Percentiles rank a stretch among this genome's conserved stretches.
These are phyloP conservation scores for Tolypeutes matacus DNA, from an alignment of 2,797 vertebrate species.

Conservation along the genomic window DNA sequence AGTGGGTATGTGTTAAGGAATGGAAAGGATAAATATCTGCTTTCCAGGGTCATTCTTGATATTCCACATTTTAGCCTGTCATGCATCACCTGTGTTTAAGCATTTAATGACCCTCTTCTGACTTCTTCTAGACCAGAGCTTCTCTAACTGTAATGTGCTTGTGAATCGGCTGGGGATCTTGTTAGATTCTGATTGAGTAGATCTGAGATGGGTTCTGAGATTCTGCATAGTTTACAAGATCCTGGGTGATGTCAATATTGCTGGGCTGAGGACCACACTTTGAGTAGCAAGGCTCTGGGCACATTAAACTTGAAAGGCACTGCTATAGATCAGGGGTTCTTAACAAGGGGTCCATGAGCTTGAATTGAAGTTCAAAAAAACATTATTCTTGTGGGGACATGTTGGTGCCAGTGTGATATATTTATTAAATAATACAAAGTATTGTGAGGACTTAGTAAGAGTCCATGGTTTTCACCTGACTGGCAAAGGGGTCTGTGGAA, in stretches of 20 bases:
- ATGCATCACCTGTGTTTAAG: background rate
- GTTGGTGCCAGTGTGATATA: too few species aligned
- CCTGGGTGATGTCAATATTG: background rate
- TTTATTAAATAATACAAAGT: too few species aligned
- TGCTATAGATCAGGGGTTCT: too few species aligned
- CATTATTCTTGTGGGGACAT: too few species aligned
- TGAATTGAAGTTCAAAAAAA: too few species aligned
- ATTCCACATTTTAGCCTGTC: background rate
- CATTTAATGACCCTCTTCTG: background rate
- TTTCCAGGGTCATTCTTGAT: background rate
- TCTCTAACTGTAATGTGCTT: background rate
- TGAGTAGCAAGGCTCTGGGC: background rate
- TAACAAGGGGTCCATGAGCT: too few species aligned
- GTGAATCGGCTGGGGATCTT: background rate
- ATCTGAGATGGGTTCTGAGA: background rate
- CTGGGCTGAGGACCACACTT: background rate
- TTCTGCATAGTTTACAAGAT: background rate
- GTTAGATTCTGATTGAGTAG: background rate
- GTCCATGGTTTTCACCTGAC: too few species aligned
- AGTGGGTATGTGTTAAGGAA: background rate
- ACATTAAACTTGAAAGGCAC: background rate
- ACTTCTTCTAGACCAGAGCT: background rate
- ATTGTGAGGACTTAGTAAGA: too few species aligned
- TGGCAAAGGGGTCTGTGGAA: too few species aligned
- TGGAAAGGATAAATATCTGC: background rate